Percentiles rank a stretch among this genome's conserved stretches.
Conservation (phyloP, 2,888 invertebrate species). For the Parnassius glacialis region DNA sequence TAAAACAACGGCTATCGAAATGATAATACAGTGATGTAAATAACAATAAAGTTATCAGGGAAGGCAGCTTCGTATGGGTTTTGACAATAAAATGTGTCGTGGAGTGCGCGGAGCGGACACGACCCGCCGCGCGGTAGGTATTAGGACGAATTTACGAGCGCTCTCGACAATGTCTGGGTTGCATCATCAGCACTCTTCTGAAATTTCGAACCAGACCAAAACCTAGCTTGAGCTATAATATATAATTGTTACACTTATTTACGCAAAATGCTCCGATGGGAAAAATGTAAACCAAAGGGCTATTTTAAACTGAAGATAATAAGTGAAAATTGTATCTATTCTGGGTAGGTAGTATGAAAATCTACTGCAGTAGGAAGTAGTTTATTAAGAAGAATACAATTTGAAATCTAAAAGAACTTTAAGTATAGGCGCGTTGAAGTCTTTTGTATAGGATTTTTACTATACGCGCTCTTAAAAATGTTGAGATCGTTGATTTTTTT, state of each 20-base stretch:
- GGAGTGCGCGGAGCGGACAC: constrained; percentile 51
- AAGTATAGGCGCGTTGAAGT: constrained; percentile 45
- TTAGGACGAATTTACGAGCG: constrained; percentile 67
- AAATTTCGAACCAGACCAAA: constrained; percentile 15
- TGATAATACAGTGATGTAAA: constrained; percentile 77
- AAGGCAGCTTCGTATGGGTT: constrained; percentile 70
- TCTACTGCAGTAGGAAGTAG: too few species aligned
- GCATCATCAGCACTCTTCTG: constrained; percentile 27
- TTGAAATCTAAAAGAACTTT: not conserved
- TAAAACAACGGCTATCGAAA: constrained; percentile 76
- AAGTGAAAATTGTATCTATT: too few species aligned
- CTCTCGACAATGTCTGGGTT: constrained; percentile 38
- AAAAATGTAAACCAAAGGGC: not conserved
- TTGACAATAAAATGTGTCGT: constrained; percentile 75
- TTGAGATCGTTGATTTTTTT: not conserved
- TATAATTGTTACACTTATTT: too few species aligned
- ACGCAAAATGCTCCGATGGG: too few species aligned
- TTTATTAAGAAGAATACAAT: too few species aligned
- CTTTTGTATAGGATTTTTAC: constrained; percentile 47
- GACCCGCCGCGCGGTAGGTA: constrained; percentile 57
- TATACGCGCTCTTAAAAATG: too few species aligned
- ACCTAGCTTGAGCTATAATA: too few species aligned
- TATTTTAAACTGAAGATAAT: not conserved
- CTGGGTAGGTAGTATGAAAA: too few species aligned
- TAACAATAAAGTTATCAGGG: constrained; percentile 79